These are phyloP conservation scores for Dasysyrphus tricinctus DNA, from an alignment of 2,888 invertebrate genomes.

Conservation along the genomic window DNA sequence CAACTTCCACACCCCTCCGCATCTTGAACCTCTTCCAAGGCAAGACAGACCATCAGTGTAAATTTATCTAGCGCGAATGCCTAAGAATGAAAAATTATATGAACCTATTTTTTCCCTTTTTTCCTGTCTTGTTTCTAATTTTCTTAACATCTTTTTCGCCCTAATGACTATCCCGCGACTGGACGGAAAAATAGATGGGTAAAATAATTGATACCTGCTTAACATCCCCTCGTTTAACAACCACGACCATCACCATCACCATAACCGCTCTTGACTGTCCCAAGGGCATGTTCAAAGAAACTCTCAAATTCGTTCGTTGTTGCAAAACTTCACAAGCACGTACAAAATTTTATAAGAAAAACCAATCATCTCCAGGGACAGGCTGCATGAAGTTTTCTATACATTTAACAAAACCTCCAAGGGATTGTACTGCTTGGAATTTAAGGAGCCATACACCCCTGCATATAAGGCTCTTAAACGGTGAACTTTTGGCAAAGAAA, in stretches of 20 bases:
- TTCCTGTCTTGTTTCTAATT: conserved; percentile 37
- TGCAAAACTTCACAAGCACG: conserved; percentile 55
- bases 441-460: conserved; percentile 45
- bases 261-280: neutral
- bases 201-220: conserved; percentile 66
- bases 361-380: conserved; percentile 55
- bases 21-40: neutral
- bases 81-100: conserved; percentile 57
- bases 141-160: conserved; percentile 30
- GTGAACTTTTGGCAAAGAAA: conserved; percentile 23
- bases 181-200: conserved; percentile 54
- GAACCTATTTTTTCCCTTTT: conserved; percentile 44
- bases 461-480: neutral
- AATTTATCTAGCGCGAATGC: conserved; percentile 12
- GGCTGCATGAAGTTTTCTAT: conserved; percentile 42
- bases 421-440: conserved; percentile 38
- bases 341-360: conserved; percentile 47
- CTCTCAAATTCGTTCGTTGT: conserved; percentile 34
- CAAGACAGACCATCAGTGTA: conserved; percentile 21
- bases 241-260: conserved; percentile 13
- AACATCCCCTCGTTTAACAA: conserved; percentile 7
- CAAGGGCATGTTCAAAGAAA: conserved; percentile 46
- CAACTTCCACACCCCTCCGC: neutral
- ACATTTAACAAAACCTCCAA: conserved; percentile 33
- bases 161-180: conserved; percentile 66